Conservation (phyloP, 2,888 invertebrate species). For the Polyommatus icarus region DNA sequence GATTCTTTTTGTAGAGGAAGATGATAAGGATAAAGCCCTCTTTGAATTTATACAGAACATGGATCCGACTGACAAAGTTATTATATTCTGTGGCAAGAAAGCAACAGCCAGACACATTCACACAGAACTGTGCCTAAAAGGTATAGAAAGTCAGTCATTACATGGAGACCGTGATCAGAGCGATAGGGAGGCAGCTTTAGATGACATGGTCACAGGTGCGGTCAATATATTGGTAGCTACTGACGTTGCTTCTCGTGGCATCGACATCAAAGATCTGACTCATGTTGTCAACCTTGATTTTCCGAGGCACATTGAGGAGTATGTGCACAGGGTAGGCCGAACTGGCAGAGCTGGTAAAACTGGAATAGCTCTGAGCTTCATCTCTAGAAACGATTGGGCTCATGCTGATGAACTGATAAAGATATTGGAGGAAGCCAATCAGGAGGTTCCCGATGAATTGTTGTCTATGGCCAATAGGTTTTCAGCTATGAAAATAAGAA, state of each 20-base stretch:
- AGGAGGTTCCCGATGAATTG: conserved; percentile 89
- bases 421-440: conserved; percentile 92
- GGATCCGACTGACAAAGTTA: conserved; percentile 88
- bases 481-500: conserved; percentile 83
- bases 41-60: conserved; percentile 86
- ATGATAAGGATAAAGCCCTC: conserved; percentile 83
- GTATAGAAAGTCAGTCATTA: conserved; percentile 87
- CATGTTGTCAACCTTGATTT: conserved; percentile 97
- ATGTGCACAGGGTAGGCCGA: conserved; percentile 97
- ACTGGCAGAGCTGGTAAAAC: conserved; percentile 95
- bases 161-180: conserved; percentile 93
- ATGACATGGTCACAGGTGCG: conserved; percentile 88
- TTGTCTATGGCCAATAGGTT: conserved; percentile 88
- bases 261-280: conserved; percentile 94
- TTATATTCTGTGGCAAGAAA: conserved; percentile 95
- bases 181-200: conserved; percentile 90
- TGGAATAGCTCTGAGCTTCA: conserved; percentile 90
- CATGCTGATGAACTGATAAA: conserved; percentile 90
- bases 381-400: conserved; percentile 90
- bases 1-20: conserved; percentile 86
- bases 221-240: conserved; percentile 94
- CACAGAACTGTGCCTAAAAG: conserved; percentile 86
- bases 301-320: conserved; percentile 96
- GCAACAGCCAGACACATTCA: conserved; percentile 90
- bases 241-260: conserved; percentile 96